Conservation (phyloP, 2,888 invertebrate species). For the Clitarchus hookeri region DNA sequence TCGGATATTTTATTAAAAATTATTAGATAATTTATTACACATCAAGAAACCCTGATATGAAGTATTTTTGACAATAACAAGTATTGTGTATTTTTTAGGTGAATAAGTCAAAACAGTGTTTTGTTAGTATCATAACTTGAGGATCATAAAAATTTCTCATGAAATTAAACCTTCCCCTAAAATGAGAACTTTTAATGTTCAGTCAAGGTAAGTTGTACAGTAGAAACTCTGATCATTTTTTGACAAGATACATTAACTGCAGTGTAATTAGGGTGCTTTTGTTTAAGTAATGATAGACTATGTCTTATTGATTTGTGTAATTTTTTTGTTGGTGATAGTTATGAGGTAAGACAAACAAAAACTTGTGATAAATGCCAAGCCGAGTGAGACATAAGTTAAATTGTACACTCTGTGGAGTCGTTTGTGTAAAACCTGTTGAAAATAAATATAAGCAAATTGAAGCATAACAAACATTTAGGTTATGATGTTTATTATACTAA, state of each 20-base stretch:
- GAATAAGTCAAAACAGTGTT: not conserved
- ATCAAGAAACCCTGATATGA: not conserved
- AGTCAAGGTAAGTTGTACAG: not conserved
- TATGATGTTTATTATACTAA: not conserved
- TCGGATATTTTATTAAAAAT: not conserved
- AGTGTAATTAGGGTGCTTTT: not conserved
- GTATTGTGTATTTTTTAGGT: not conserved
- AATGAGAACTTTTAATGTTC: conserved; percentile 3
- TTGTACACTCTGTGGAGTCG: conserved; percentile 2
- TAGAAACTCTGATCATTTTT: not conserved
- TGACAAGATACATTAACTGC: not conserved
- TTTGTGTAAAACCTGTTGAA: conserved; percentile 9
- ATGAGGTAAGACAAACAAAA: not conserved
- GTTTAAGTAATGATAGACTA: not conserved
- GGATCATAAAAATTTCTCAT: not conserved
- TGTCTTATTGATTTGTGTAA: not conserved
- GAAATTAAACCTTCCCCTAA: not conserved
- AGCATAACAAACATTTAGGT: not conserved
- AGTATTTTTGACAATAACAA: not conserved
- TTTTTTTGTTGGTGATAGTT: not conserved
- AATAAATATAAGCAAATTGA: not conserved
- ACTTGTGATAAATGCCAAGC: not conserved
- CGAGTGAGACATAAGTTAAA: not conserved
- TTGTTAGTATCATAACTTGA: not conserved
- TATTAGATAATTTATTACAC: too few species aligned